Conservation (phyloP, 2,113 vertebrate genomes). For the Tylochromis polylepis region DNA sequence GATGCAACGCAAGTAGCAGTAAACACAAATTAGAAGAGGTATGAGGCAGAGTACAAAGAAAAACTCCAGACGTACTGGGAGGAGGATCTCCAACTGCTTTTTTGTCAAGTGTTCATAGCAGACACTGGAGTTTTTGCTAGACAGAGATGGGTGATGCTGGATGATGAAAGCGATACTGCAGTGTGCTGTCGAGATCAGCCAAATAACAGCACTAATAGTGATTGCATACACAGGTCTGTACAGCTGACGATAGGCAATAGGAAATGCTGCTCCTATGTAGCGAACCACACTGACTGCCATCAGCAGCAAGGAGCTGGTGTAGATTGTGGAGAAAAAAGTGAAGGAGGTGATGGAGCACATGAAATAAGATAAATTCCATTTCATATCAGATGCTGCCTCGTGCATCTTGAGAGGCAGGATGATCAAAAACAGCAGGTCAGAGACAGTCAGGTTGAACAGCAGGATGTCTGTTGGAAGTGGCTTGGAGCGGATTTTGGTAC, state of each 20-base stretch:
- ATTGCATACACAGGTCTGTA: slow-evolving; percentile 30
- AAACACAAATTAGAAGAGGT: slow-evolving; percentile 66
- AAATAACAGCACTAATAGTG: slow-evolving; percentile 50
- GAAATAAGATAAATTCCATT: slow-evolving; percentile 56
- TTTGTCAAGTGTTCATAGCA: slow-evolving; percentile 73
- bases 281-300: slow-evolving; percentile 76
- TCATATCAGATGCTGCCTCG: slow-evolving; percentile 55
- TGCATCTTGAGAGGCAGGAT: slow-evolving; percentile 78
- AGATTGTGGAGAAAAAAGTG: slow-evolving; percentile 78
- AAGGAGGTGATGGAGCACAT: slow-evolving; percentile 73
- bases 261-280: slow-evolving; percentile 73
- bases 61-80: slow-evolving; percentile 71
- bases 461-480: slow-evolving; percentile 66
- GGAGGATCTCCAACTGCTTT: slow-evolving; percentile 59
- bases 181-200: slow-evolving; percentile 67
- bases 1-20: slow-evolving; percentile 66
- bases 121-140: not conserved
- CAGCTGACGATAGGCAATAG: slow-evolving; percentile 61
- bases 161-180: slow-evolving; percentile 69
- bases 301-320: slow-evolving; percentile 79
- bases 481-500: slow-evolving; percentile 58
- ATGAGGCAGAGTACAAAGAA: slow-evolving; percentile 71
- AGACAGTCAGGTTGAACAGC: slow-evolving; percentile 75
- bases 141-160: slow-evolving; percentile 26
- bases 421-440: slow-evolving; percentile 75